Evolutionary conservation across 2,888 invertebrate species (phyloP).

Genomic region (Drosophila algonquin): DNA sequence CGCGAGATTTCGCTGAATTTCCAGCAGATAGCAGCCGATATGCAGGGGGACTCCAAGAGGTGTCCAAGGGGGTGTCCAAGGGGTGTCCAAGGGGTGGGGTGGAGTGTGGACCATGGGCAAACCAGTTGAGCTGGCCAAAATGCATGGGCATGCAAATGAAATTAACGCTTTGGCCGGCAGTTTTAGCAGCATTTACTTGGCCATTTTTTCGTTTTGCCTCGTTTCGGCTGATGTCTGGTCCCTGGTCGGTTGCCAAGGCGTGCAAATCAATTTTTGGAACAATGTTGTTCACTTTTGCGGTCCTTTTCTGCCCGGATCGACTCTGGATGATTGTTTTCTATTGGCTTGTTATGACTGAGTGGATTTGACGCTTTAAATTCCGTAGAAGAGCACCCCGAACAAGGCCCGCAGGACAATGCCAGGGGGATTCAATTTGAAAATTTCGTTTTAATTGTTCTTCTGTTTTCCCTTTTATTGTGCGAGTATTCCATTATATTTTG

Average conservation of each 20-base stretch:
- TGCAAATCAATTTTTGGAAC: conserved; percentile 66
- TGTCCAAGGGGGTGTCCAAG: neutral
- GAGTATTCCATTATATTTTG: conserved; percentile 21
- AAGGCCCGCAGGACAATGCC: conserved; percentile 40
- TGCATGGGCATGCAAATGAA: conserved; percentile 70
- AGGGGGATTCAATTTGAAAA: conserved; percentile 65
- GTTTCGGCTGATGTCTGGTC: neutral
- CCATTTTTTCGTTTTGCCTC: conserved; percentile 32
- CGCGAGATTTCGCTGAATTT: conserved; percentile 73
- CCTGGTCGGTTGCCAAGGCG: conserved; percentile 48
- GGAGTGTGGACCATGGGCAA: conserved; percentile 18
- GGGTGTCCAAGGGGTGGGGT: neutral
- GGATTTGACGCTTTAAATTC: conserved; percentile 76
- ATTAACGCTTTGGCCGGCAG: conserved; percentile 73
- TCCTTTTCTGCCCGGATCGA: conserved; percentile 33
- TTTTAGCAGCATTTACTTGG: conserved; percentile 74
- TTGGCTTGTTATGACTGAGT: conserved; percentile 71
- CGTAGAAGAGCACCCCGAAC: conserved; percentile 62
- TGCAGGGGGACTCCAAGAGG: neutral
- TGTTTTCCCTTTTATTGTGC: conserved; percentile 55
- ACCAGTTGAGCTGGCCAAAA: conserved; percentile 53
- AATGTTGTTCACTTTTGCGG: conserved; percentile 33
- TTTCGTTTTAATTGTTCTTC: conserved; percentile 74
- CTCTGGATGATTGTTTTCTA: conserved; percentile 40
- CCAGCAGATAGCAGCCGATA: conserved; percentile 5